These are phyloP conservation scores for Drosophila mimica DNA, from an alignment of 2,888 invertebrate genomes.

Conservation along the genomic window DNA sequence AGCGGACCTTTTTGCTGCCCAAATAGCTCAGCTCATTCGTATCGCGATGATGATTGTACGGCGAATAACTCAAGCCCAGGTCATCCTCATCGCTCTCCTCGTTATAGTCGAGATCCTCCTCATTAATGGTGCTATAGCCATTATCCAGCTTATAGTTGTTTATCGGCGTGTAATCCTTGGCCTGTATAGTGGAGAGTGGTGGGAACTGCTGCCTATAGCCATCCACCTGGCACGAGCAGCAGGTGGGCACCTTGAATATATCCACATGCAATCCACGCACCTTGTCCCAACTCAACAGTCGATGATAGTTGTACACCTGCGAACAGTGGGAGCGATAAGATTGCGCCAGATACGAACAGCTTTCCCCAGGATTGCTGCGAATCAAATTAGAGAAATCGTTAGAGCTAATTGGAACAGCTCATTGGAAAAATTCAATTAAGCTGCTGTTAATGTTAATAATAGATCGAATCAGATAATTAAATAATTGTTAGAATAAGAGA, in stretches of 20 bases:
- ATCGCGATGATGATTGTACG: slow-evolving; percentile 55
- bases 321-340: slow-evolving; percentile 92
- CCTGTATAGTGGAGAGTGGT: slow-evolving; percentile 83
- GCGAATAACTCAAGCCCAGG: slow-evolving; percentile 59
- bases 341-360: slow-evolving; percentile 92
- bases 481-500: background rate
- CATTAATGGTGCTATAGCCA: slow-evolving; percentile 74
- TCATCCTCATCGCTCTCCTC: slow-evolving; percentile 82
- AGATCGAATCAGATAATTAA: too few species aligned
- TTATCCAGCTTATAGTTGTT: slow-evolving; percentile 45
- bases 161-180: slow-evolving; percentile 74
- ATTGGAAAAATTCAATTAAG: background rate
- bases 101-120: slow-evolving; percentile 79
- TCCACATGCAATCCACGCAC: slow-evolving; percentile 92
- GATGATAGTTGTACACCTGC: slow-evolving; percentile 93
- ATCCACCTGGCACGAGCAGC: slow-evolving; percentile 93
- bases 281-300: slow-evolving; percentile 92
- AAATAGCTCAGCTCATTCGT: slow-evolving; percentile 72
- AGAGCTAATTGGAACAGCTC: background rate
- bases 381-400: slow-evolving; percentile 61
- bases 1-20: slow-evolving; percentile 76
- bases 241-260: slow-evolving; percentile 93
- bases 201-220: slow-evolving; percentile 90
- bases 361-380: slow-evolving; percentile 89
- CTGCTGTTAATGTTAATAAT: background rate